These are phyloP conservation scores for Myrmophylax atrothorax DNA, from an alignment of 2,113 vertebrate genomes.

Conservation along the genomic window DNA sequence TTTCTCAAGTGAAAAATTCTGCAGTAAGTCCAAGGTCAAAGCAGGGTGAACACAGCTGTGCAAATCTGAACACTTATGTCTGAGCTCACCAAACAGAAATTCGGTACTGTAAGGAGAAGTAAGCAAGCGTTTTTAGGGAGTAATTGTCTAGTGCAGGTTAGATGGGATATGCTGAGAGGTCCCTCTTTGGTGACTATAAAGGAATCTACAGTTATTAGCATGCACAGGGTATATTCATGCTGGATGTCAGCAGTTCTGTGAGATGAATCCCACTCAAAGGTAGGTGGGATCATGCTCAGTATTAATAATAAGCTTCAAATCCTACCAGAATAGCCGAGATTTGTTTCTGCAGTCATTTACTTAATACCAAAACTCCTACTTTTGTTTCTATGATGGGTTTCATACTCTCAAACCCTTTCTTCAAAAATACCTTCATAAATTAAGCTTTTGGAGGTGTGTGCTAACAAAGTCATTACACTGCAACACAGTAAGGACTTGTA, in stretches of 20 bases:
- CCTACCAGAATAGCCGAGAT: neutral
- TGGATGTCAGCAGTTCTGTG: neutral
- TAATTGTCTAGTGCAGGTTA: neutral
- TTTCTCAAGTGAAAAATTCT: neutral
- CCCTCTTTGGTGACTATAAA: neutral
- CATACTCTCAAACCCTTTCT: neutral
- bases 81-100: neutral
- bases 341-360: neutral
- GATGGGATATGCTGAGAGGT: neutral
- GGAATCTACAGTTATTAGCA: neutral
- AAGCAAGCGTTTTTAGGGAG: neutral
- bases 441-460: neutral
- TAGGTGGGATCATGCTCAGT: slow-evolving; percentile 27
- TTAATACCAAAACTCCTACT: slow-evolving; percentile 4
- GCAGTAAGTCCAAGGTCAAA: neutral
- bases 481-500: neutral
- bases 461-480: neutral
- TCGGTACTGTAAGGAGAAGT: neutral
- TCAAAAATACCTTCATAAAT: neutral
- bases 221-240: neutral
- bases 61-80: neutral
- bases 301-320: slow-evolving; percentile 33
- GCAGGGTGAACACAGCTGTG: neutral
- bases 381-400: neutral
- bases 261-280: slow-evolving; percentile 28